Percentiles rank a stretch among this genome's conserved stretches.
Conservation (phyloP, 2,113 vertebrate species). For the Microtus montanus region DNA sequence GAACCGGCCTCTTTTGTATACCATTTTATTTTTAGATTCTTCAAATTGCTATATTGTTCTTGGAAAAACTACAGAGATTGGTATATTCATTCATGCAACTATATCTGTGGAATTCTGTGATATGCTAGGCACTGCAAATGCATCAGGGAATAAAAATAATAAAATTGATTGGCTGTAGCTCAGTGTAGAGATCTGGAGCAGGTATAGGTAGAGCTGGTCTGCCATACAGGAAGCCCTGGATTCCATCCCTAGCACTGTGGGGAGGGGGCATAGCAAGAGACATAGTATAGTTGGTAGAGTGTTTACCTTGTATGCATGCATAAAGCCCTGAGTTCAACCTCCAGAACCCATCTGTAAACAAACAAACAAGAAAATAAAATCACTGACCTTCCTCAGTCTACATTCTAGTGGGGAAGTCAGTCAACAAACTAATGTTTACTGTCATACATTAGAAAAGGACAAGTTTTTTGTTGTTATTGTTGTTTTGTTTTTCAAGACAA, state of each 20-base stretch:
- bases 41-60: constrained; percentile 40
- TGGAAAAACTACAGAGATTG: neutral
- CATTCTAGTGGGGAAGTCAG: neutral
- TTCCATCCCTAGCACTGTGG: neutral
- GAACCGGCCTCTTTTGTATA: constrained; percentile 24
- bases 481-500: neutral
- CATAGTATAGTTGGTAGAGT: neutral
- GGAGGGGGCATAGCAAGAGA: no score
- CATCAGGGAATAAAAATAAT: neutral
- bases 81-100: neutral
- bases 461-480: neutral
- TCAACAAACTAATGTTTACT: neutral
- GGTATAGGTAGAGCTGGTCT: neutral
- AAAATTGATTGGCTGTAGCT: neutral
- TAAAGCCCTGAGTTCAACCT: neutral
- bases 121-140: neutral
- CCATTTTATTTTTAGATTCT: constrained; percentile 45
- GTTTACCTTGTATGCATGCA: neutral
- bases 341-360: neutral
- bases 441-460: neutral
- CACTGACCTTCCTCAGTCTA: neutral
- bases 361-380: neutral
- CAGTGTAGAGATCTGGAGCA: neutral
- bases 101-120: constrained; percentile 7
- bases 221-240: neutral